Evolutionary conservation across 2,113 vertebrate genomes (phyloP).

Genomic region (Limnothrissa miodon): DNA sequence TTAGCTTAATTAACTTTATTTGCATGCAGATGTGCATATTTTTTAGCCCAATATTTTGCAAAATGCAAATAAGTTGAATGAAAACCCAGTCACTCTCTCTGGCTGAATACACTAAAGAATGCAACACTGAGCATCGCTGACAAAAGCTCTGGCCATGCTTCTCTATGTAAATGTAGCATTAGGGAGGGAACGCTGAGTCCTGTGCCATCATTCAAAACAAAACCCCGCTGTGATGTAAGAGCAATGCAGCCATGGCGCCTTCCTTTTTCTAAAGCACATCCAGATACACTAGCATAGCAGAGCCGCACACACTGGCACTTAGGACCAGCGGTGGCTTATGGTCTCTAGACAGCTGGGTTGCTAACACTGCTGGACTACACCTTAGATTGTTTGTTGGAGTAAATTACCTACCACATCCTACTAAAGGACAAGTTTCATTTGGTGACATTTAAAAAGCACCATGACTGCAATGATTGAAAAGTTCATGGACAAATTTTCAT

Average conservation of each 20-base stretch:
- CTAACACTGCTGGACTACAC: too few relatives aligned
- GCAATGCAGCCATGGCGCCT: not conserved
- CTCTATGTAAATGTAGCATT: not conserved
- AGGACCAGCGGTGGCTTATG: not conserved
- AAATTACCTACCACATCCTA: too few relatives aligned
- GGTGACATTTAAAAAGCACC: too few relatives aligned
- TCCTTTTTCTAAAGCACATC: not conserved
- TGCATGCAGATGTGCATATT: too few relatives aligned
- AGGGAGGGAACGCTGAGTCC: not conserved
- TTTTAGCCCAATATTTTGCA: too few relatives aligned
- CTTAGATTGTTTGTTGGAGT: too few relatives aligned
- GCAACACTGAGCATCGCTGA: not conserved
- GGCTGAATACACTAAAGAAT: not conserved
- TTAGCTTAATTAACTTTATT: too few relatives aligned
- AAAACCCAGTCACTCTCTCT: not conserved
- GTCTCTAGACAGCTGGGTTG: not conserved
- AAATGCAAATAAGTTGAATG: too few relatives aligned
- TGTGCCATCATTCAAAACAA: not conserved
- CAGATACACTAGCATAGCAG: not conserved
- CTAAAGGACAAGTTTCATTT: too few relatives aligned
- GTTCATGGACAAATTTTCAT: not conserved
- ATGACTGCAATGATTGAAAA: not conserved
- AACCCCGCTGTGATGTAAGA: not conserved
- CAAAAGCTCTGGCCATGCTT: not conserved
- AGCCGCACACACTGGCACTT: not conserved